These are phyloP conservation scores for Orycteropus afer DNA, from an alignment of 2,113 vertebrate species.

Conservation along the genomic window DNA sequence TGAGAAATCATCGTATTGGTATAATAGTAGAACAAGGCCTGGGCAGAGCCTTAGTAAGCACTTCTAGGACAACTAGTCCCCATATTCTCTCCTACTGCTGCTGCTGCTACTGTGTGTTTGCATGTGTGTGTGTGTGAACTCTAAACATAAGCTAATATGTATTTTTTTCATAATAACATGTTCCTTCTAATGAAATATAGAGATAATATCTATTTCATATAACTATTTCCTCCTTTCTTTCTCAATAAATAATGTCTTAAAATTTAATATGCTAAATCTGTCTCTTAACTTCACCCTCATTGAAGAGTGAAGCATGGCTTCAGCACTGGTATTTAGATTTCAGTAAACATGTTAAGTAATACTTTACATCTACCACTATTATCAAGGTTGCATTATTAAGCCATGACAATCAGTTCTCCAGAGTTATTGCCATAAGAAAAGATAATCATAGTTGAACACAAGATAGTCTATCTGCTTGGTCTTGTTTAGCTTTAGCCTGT, in stretches of 20 bases:
- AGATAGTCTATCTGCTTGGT: not conserved
- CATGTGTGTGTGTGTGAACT: not conserved
- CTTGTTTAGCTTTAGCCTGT: not conserved
- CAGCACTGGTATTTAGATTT: not conserved
- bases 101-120: not conserved
- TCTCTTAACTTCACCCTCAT: not conserved
- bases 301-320: not conserved
- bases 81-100: not conserved
- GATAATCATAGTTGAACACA: not conserved
- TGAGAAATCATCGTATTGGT: not conserved
- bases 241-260: not conserved
- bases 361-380: not conserved
- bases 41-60: not conserved
- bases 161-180: not conserved
- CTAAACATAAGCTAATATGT: not conserved
- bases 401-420: not conserved
- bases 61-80: not conserved
- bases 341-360: not conserved
- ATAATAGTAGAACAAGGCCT: not conserved
- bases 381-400: not conserved
- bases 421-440: not conserved
- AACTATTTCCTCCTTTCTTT: not conserved
- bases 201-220: not conserved
- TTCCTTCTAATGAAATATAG: not conserved
- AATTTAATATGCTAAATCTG: not conserved